phyloP scores from a whole-genome alignment of 2,888 invertebrate genomes.

The Uropetala carovei region DNA sequence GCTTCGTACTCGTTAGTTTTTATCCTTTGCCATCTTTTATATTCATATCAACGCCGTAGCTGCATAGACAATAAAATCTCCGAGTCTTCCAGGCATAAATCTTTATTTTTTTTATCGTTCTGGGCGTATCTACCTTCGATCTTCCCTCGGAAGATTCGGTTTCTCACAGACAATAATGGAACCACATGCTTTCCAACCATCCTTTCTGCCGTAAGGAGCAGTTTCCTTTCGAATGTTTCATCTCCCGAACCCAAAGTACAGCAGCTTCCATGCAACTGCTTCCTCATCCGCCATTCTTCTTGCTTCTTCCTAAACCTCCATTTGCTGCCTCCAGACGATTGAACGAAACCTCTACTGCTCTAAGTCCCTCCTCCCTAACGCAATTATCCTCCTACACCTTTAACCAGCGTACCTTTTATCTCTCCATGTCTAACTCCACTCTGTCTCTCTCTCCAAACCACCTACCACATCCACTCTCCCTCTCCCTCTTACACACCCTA shows the following conservation, averaged over 20 bases:
- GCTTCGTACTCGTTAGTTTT: too few species aligned
- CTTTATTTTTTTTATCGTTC: too few species aligned
- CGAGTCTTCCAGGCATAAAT: too few species aligned
- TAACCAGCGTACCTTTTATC: background rate
- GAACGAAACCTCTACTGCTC: too few species aligned
- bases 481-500: background rate
- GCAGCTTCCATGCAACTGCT: background rate
- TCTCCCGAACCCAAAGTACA: background rate
- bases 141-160: too few species aligned
- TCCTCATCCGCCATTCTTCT: background rate
- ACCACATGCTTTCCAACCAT: too few species aligned
- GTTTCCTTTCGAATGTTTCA: background rate
- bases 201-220: too few species aligned
- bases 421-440: background rate
- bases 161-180: too few species aligned
- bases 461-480: background rate
- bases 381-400: background rate
- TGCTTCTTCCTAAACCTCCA: background rate
- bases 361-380: background rate
- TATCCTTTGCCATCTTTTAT: too few species aligned
- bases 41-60: too few species aligned
- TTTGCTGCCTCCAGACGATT: background rate
- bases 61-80: too few species aligned
- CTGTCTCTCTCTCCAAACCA: background rate
- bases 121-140: too few species aligned